Evolutionary conservation across 2,113 vertebrate genomes (phyloP).

Genomic region (Sylvilagus bachmani): DNA sequence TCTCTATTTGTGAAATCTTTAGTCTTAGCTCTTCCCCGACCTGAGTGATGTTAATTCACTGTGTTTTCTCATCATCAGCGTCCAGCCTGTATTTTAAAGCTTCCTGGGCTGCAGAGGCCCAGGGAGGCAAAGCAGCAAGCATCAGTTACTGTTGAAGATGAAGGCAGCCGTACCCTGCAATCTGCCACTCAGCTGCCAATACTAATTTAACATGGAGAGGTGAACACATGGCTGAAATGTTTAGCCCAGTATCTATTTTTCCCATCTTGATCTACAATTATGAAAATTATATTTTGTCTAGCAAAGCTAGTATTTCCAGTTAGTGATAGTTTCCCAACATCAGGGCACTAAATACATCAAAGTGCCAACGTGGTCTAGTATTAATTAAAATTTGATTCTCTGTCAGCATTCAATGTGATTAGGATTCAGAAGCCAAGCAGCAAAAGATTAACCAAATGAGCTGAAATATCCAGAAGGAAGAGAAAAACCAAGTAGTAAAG

Average conservation of each 20-base stretch:
- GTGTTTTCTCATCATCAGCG: constrained; percentile 68
- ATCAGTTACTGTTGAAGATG: constrained; percentile 84
- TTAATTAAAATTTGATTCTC: constrained; percentile 78
- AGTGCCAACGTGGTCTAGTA: constrained; percentile 50
- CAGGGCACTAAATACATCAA: constrained; percentile 56
- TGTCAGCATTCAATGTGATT: constrained; percentile 62
- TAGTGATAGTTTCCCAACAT: constrained; percentile 85
- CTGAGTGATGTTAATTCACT: not conserved
- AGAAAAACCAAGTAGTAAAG: constrained; percentile 60
- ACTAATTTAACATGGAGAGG: constrained; percentile 84
- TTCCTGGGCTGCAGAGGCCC: constrained; percentile 67
- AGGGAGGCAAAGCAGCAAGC: constrained; percentile 78
- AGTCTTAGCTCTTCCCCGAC: not conserved
- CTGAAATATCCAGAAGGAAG: constrained; percentile 76
- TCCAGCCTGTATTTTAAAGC: constrained; percentile 65
- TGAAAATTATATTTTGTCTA: constrained; percentile 84
- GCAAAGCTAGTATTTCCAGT: constrained; percentile 85
- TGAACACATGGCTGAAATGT: constrained; percentile 82
- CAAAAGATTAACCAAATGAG: constrained; percentile 82
- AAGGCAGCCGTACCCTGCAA: constrained; percentile 83
- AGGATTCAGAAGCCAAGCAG: constrained; percentile 71
- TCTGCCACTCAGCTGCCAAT: constrained; percentile 83
- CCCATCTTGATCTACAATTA: constrained; percentile 85
- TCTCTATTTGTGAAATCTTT: constrained; percentile 23
- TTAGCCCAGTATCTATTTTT: constrained; percentile 81